Evolutionary conservation across 2,797 vertebrate species (phyloP), one percentile per base, ranked within the genome.

Genomic region (Oryzias sinensis): DNA sequence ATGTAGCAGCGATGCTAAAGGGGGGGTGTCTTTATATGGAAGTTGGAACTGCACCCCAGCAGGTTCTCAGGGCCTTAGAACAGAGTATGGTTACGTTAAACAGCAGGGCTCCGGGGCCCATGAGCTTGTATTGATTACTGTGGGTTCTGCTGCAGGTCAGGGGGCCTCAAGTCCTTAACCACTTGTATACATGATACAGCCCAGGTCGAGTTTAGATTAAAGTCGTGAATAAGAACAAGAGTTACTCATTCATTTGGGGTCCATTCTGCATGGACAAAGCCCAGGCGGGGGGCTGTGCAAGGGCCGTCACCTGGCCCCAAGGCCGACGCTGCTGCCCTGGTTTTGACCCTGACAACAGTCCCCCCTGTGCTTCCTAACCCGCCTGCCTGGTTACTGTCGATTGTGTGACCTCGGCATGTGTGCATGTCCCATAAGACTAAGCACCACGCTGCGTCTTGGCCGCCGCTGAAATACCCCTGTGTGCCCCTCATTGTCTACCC

Each of bases 181-280:
- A 49, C 71, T 72, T 56, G 45, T 70, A 74, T 70, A 80, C 78
- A 89, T 90, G 82, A 85, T 84, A 82, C 76, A 82, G 77, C 79
- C 66, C 13, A 46, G 79, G 83, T 79, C 77, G 83, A 85, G 84
- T 90, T 85, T 84, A 82, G 82, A 89, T 89, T 83, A 82, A 87
- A 85, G 80, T 77, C 80, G 79, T 87, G 89, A 89, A 91, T 89
- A 88, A 85, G 83, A 90, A 91, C 90, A 85, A 85, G 84, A 89
- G 88, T 86, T 90, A 90, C 83, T 90, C 89, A 88, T 92, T 92
- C 89, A 89, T 92, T 88, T 84, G 80, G 75, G 74, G 56, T 61
- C 83, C 76, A 81, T 91, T 90, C 83, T 85, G 75, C 56, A 22
- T 41, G 68, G 77, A 92, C 87, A 92, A 91, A 89, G 86, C 68